A percentile compares a stretch with the other conserved stretches of the same genome.
phyloP scores from a whole-genome alignment of 2,113 vertebrate genomes.

The Haemorhous mexicanus region DNA sequence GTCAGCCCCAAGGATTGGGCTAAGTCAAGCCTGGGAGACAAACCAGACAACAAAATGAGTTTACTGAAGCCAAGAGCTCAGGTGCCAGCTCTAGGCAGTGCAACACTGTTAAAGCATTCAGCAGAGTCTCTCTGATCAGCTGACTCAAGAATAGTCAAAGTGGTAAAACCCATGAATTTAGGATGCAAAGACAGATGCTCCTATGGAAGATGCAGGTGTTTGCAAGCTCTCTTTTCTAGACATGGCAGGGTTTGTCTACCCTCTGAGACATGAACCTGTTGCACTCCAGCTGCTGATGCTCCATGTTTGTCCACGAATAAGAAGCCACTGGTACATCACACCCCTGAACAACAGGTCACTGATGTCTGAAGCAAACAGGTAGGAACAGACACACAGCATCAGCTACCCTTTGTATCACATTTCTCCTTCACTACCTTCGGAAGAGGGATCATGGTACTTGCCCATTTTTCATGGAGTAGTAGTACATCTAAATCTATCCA shows the following conservation, averaged over 20 bases:
- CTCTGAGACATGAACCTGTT: background rate
- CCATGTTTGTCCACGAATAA: background rate
- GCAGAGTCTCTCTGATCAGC: background rate
- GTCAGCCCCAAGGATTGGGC: constrained; percentile 94
- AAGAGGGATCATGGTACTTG: background rate
- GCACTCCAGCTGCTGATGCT: background rate
- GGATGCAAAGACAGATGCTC: too few relatives aligned
- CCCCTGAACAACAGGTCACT: background rate
- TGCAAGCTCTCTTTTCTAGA: background rate
- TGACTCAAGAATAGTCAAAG: background rate
- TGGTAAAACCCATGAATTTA: background rate
- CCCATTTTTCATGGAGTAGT: background rate
- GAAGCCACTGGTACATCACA: background rate
- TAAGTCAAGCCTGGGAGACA: constrained; percentile 85
- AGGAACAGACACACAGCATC: background rate
- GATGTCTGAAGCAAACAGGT: fast-evolving
- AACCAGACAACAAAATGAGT: background rate
- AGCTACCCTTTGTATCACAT: background rate
- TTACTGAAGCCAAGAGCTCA: background rate
- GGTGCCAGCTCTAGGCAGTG: background rate
- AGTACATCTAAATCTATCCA: background rate
- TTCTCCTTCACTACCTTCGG: background rate
- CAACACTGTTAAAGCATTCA: background rate
- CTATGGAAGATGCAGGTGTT: background rate
- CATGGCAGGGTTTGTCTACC: background rate